Percentiles rank a stretch among this genome's conserved stretches.
These are phyloP conservation scores for Ceratotherium simum DNA, from an alignment of 2,113 vertebrate species.

Conservation along the genomic window DNA sequence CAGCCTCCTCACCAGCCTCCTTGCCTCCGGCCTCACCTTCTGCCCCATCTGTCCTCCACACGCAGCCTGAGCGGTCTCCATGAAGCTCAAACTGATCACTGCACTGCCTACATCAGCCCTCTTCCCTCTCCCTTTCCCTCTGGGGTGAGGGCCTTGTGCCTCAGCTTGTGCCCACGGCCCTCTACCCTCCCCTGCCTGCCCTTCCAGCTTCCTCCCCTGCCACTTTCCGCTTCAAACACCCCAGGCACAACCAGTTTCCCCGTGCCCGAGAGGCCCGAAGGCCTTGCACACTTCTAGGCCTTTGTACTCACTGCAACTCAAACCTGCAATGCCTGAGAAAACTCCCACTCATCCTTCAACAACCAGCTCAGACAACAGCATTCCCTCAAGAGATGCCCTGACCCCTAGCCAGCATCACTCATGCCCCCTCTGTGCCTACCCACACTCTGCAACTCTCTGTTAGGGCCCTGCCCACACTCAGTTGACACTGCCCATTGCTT, in stretches of 20 bases:
- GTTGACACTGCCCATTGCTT: background rate
- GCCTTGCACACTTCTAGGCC: background rate
- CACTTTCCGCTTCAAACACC: background rate
- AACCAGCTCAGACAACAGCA: background rate
- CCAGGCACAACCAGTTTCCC: background rate
- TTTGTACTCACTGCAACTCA: background rate
- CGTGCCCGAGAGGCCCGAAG: background rate
- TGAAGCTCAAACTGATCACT: background rate
- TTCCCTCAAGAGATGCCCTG: background rate
- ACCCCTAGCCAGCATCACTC: background rate
- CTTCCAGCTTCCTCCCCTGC: background rate
- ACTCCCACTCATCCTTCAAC: background rate
- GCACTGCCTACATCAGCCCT: background rate
- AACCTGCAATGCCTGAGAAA: background rate
- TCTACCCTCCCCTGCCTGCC: rapidly evolving
- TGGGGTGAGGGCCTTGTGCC: background rate
- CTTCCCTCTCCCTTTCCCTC: background rate
- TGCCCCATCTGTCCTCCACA: background rate
- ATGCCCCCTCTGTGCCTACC: background rate
- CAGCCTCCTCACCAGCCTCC: background rate
- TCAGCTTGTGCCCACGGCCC: background rate
- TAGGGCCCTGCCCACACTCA: background rate
- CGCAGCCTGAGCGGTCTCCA: background rate
- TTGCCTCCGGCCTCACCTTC: too few relatives aligned
- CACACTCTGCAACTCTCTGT: too few relatives aligned